A percentile compares a stretch with the other conserved stretches of the same genome.
These are phyloP conservation scores for Lagodon rhomboides DNA, from an alignment of 2,797 vertebrate species.

Conservation along the genomic window DNA sequence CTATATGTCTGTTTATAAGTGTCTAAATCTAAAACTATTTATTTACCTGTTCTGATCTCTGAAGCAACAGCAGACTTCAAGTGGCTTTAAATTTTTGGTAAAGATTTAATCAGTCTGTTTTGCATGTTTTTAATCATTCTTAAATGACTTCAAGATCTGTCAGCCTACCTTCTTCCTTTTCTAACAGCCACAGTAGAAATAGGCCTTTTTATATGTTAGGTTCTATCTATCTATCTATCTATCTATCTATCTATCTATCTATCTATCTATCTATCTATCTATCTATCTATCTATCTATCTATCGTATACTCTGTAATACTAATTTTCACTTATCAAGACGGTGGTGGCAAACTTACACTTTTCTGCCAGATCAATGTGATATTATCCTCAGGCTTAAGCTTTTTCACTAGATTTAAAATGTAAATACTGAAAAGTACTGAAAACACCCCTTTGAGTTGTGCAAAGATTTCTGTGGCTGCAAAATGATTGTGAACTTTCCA, in stretches of 20 bases:
- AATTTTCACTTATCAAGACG: neutral
- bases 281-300: slow-evolving; percentile 1
- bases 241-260: slow-evolving; percentile 24
- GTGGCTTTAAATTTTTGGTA: neutral
- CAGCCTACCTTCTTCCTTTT: neutral
- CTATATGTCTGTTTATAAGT: neutral
- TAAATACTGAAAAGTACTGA: slow-evolving; percentile 1
- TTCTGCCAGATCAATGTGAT: neutral
- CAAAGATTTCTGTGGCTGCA: slow-evolving; percentile 8
- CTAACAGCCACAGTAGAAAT: slow-evolving; percentile 6
- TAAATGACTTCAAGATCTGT: neutral
- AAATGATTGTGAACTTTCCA: slow-evolving; percentile 6
- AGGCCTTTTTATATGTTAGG: neutral
- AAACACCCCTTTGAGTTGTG: neutral
- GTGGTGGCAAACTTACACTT: neutral
- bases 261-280: slow-evolving; percentile 16
- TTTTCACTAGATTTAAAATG: slow-evolving; percentile 2
- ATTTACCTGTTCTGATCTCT: neutral
- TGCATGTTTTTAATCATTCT: slow-evolving; percentile 25
- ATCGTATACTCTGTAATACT: neutral
- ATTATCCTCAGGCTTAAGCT: slow-evolving; percentile 3
- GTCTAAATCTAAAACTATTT: neutral
- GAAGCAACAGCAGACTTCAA: neutral
- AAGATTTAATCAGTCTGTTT: neutral
- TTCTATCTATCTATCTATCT: slow-evolving; percentile 14